These are phyloP conservation scores for Mantis religiosa DNA, from an alignment of 2,888 invertebrate genomes.

Conservation along the genomic window DNA sequence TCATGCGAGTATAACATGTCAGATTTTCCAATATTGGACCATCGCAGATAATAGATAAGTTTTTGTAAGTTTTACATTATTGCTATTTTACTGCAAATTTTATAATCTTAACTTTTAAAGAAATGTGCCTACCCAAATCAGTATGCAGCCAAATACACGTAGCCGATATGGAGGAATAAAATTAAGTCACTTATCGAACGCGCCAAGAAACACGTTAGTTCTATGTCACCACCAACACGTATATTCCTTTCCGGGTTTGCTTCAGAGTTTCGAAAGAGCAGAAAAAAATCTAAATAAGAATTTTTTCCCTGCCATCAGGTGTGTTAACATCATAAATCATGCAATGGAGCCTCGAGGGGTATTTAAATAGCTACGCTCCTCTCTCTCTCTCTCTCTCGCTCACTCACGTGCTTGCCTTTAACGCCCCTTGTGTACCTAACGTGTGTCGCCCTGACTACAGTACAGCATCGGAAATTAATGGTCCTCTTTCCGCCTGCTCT, in stretches of 20 bases:
- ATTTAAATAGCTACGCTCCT: background rate
- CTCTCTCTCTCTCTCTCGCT: background rate
- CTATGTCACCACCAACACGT: background rate
- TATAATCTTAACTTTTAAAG: no score
- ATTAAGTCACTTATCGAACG: background rate
- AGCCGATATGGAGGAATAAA: background rate
- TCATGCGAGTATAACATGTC: no score
- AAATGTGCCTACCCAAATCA: no score
- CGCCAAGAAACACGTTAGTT: background rate
- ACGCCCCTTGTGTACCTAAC: background rate
- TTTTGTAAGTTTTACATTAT: no score
- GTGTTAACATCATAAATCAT: background rate
- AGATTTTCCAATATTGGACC: no score
- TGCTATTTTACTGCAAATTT: no score
- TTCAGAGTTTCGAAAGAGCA: background rate
- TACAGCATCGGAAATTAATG: background rate
- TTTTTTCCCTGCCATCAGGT: background rate
- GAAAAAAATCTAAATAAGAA: background rate
- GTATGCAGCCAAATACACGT: no score
- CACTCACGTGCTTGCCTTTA: background rate
- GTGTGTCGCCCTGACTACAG: background rate
- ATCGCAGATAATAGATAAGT: no score
- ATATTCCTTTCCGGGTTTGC: background rate
- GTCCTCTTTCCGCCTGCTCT: background rate
- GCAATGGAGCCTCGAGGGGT: background rate